Base-by-base conservation (phyloP, 2,113 vertebrate species). In the Platichthys flesus region DNA sequence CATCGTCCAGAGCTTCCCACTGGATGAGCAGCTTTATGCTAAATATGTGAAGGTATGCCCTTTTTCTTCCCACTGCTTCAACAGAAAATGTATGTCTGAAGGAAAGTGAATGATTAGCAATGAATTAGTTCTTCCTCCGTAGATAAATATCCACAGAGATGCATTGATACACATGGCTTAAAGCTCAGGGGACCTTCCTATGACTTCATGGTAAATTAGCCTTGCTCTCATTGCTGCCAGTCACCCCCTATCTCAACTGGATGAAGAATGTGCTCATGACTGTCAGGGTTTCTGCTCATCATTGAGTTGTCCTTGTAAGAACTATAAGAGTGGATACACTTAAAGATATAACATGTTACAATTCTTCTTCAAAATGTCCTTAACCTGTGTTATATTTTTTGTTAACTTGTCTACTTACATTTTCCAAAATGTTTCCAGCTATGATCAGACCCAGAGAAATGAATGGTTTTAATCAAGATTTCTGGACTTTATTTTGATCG, bases 21-120 rank as follows among this genome's bases (percentile, higher is more conserved):
- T 99, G 92, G 98, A 99, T 87, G 98, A 99, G 23, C 97, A 99
- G 93, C 97, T 98, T 92, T 99, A 98, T 85, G 98, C 98, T 70
- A 99, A 99, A 97, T 99, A 99, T 35, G 96, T 98, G 72, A 99
- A 99, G 97, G 98, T 99, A 96, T 91, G 35, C 10, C 15, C 57
- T 54, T 54, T 59, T 35, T 71, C 40, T 21, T 21, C 9, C 12
- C 60, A 3, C 20, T 56, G 24, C 59, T n/a, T 1, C 9, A 26
- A 24, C 15, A 21, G 9, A 28, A 40, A 54, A 56, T 21, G 14
- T 16, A n/a, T 63, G 6, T 40, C 18, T 58, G 15, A 16, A 51
- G 52, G n/a, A 26, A 5, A 37, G 13, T 0, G 4, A 54, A n/a
- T 0, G 0, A 47, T 24, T 31, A 71, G 66, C 35, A 54, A 20